Evolutionary conservation across 2,888 invertebrate genomes (phyloP).

Genomic region (Ischnura elegans): DNA sequence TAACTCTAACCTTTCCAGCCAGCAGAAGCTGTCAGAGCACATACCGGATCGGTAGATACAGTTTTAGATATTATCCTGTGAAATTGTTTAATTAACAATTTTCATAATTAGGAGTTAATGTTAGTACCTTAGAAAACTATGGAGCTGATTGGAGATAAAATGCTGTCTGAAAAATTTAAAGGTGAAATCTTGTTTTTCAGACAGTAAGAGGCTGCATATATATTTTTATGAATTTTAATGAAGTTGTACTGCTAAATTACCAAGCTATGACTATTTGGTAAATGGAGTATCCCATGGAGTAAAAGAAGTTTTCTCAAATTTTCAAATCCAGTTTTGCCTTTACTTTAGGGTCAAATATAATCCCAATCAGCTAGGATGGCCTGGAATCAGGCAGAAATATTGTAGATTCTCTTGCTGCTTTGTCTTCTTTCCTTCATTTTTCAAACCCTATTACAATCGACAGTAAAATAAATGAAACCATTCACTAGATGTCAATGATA

Average conservation of each 20-base stretch:
- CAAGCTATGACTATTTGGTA: no score
- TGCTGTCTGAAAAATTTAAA: neutral
- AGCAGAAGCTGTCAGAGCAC: constrained; percentile 60
- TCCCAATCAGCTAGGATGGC: no score
- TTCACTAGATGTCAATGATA: no score
- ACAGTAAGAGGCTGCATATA: neutral
- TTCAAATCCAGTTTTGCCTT: no score
- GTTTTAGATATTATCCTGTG: constrained; percentile 63
- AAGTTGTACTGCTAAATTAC: neutral
- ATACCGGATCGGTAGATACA: constrained; percentile 63
- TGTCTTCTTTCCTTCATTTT: no score
- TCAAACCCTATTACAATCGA: no score
- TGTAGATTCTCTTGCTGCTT: no score
- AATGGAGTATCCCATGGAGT: no score
- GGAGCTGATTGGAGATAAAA: neutral
- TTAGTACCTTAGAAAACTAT: neutral
- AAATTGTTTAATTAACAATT: constrained; percentile 49
- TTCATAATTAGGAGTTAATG: constrained; percentile 41
- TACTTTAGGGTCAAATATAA: no score
- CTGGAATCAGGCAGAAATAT: no score
- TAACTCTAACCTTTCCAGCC: constrained; percentile 66
- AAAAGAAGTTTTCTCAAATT: no score
- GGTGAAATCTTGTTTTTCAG: neutral
- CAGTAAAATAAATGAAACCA: no score
- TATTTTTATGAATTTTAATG: neutral